These are phyloP conservation scores for Scalopus aquaticus DNA, from an alignment of 2,113 vertebrate genomes.

Conservation along the genomic window DNA sequence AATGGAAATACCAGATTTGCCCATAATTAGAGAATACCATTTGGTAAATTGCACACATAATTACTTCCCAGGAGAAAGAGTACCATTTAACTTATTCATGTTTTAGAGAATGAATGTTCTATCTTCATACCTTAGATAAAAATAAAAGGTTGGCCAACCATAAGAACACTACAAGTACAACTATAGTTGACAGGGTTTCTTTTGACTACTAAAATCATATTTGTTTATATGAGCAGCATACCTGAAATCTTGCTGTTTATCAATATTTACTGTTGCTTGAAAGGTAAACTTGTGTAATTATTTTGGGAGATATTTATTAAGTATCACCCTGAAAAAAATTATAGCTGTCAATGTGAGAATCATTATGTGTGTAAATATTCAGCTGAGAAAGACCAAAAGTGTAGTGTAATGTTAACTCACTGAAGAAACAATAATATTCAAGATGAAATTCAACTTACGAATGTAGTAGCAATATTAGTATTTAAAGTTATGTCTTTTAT, in stretches of 20 bases:
- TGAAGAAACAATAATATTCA: constrained; percentile 44
- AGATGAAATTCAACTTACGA: constrained; percentile 48
- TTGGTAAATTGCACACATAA: constrained; percentile 39
- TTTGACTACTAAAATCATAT: constrained; percentile 28
- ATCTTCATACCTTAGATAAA: constrained; percentile 23
- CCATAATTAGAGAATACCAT: neutral
- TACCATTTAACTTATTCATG: constrained; percentile 19
- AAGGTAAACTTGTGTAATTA: constrained; percentile 21
- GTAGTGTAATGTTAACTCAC: neutral
- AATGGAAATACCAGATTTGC: neutral
- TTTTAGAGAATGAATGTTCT: constrained; percentile 23
- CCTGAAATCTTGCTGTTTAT: constrained; percentile 55
- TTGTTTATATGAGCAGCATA: constrained; percentile 21
- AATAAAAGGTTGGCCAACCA: neutral
- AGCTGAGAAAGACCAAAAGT: constrained; percentile 50
- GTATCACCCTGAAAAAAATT: neutral
- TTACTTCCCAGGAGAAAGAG: constrained; percentile 32
- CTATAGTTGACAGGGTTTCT: neutral
- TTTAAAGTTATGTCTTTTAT: constrained; percentile 41
- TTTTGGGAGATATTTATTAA: constrained; percentile 28
- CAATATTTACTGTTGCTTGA: constrained; percentile 38
- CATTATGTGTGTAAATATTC: constrained; percentile 21
- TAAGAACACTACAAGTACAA: neutral
- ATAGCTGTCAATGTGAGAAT: constrained; percentile 29
- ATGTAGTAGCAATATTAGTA: constrained; percentile 50